Conservation (phyloP, 1,140 invertebrate genomes). For the Carposina sasakii region DNA sequence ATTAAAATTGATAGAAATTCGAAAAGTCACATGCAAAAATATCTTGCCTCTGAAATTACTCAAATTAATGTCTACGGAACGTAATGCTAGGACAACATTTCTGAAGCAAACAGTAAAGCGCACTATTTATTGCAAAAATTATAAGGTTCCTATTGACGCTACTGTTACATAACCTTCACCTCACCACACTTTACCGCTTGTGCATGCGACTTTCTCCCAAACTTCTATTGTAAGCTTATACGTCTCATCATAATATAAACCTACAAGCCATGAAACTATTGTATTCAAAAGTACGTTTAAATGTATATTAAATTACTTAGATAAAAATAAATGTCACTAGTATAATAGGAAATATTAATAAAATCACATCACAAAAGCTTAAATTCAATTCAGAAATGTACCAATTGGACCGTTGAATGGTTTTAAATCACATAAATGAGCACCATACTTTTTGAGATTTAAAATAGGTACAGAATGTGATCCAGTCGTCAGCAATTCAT, state of each 20-base stretch:
- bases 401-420: conserved; percentile 29
- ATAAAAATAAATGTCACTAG: conserved; percentile 41
- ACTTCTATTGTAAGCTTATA: conserved; percentile 40
- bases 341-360: conserved; percentile 49
- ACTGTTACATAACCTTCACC: conserved; percentile 55
- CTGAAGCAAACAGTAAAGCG: conserved; percentile 62
- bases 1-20: conserved; percentile 24
- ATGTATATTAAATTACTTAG: conserved; percentile 39
- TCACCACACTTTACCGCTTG: conserved; percentile 36
- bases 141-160: conserved; percentile 24
- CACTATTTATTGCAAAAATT: conserved; percentile 47
- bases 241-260: too few relatives aligned
- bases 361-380: conserved; percentile 71
- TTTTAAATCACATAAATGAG: not conserved
- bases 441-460: too few relatives aligned
- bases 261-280: too few relatives aligned
- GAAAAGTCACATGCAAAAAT: conserved; percentile 51
- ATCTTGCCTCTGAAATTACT: too few relatives aligned
- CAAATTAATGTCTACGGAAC: conserved; percentile 53
- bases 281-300: too few relatives aligned
- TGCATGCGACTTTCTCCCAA: conserved; percentile 56
- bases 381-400: conserved; percentile 54
- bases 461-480: too few relatives aligned
- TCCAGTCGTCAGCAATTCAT: conserved; percentile 1
- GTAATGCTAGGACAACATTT: conserved; percentile 47